Conservation (phyloP, 2,888 invertebrate species). For the Caenorhabditis sulstoni region DNA sequence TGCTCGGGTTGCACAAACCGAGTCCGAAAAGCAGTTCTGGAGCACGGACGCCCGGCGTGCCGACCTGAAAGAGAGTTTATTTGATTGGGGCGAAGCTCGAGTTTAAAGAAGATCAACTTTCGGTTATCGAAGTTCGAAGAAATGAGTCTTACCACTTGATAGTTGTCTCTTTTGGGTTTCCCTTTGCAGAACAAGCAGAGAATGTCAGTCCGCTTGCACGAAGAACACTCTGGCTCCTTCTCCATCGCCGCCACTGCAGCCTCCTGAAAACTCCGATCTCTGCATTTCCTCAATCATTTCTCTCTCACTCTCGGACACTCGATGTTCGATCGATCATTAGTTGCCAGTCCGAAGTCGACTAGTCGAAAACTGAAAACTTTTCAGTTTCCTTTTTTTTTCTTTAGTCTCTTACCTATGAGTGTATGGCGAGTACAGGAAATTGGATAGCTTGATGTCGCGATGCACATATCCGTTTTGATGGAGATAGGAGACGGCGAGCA, state of each 20-base stretch:
- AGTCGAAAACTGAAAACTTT: slow-evolving; percentile 43
- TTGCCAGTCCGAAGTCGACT: slow-evolving; percentile 57
- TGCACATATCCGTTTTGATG: slow-evolving; percentile 56
- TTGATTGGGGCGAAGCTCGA: no score
- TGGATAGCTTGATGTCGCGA: slow-evolving; percentile 58
- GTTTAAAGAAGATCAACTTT: no score
- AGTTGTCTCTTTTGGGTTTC: slow-evolving; percentile 35
- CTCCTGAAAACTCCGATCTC: slow-evolving; percentile 16
- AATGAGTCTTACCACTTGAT: slow-evolving; percentile 33
- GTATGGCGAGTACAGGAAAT: slow-evolving; percentile 49
- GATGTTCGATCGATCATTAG: slow-evolving; percentile 33
- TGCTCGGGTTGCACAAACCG: slow-evolving; percentile 29
- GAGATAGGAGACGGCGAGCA: slow-evolving; percentile 50
- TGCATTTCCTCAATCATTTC: no score
- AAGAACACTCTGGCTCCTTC: slow-evolving; percentile 1
- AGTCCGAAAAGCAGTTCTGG: slow-evolving; percentile 53
- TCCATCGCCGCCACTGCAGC: slow-evolving; percentile 22
- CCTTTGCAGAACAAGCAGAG: slow-evolving; percentile 43
- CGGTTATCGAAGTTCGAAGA: no score
- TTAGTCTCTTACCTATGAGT: slow-evolving; percentile 13
- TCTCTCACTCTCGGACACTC: slow-evolving; percentile 43
- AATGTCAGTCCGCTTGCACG: not conserved
- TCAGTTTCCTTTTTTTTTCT: not conserved
- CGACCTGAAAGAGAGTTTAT: slow-evolving; percentile 31
- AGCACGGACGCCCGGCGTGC: slow-evolving; percentile 57